phyloP scores from a whole-genome alignment of 2,113 vertebrate species.

The Ailuropoda melanoleuca region DNA sequence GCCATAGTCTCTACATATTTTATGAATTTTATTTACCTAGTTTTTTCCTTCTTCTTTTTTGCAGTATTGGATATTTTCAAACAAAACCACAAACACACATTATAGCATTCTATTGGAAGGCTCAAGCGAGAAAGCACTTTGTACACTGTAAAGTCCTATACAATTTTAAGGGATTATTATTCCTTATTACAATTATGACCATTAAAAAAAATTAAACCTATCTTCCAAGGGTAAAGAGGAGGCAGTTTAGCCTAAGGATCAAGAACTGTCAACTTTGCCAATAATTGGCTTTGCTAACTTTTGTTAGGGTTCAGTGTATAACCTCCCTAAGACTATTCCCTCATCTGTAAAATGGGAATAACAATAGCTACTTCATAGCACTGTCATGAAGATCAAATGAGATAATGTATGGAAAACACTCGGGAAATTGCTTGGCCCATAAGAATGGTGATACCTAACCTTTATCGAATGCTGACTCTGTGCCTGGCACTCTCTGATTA shows the following conservation, averaged over 20 bases:
- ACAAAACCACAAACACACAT: neutral
- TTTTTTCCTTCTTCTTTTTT: neutral
- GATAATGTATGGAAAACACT: neutral
- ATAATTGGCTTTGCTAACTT: neutral
- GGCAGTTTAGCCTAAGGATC: neutral
- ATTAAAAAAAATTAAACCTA: neutral
- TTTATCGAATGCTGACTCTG: neutral
- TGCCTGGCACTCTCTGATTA: neutral
- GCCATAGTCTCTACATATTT: neutral
- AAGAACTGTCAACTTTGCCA: neutral
- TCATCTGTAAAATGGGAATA: neutral
- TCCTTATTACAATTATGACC: neutral
- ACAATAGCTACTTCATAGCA: neutral
- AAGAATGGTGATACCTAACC: neutral
- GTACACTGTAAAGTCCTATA: neutral
- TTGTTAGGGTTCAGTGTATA: neutral
- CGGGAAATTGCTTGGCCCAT: neutral
- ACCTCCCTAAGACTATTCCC: neutral
- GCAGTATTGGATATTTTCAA: slow-evolving; percentile 8
- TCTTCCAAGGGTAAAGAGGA: neutral
- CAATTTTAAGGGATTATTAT: neutral
- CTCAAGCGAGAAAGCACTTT: neutral
- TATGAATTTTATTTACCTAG: neutral
- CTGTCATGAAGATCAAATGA: neutral
- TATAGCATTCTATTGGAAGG: neutral